Conservation (phyloP, 2,113 vertebrate genomes). For the Merops nubicus region DNA sequence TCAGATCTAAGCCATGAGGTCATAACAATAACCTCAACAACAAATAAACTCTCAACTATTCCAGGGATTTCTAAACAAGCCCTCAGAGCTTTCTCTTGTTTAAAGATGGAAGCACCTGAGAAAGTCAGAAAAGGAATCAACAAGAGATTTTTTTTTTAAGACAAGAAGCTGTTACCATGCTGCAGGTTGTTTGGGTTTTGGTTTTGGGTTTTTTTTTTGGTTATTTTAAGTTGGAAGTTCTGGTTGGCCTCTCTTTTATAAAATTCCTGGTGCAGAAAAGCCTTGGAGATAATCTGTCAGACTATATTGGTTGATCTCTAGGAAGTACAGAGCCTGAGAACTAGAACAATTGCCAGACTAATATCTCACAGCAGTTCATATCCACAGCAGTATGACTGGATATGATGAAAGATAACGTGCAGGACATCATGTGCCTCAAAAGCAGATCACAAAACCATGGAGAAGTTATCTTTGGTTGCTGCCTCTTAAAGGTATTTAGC, state of each 20-base stretch:
- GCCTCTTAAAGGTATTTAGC: background rate
- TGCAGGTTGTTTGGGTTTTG: background rate
- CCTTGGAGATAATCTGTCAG: background rate
- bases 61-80: background rate
- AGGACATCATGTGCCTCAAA: background rate
- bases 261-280: background rate
- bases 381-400: background rate
- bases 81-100: background rate
- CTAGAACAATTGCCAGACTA: background rate
- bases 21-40: rapidly evolving
- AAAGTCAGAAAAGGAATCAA: background rate
- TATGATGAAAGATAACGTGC: background rate
- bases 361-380: background rate
- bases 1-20: background rate
- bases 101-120: background rate
- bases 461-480: background rate
- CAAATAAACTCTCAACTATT: background rate
- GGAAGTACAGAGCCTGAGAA: background rate
- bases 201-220: no score
- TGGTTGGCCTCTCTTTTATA: background rate
- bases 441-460: background rate
- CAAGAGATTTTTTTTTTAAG: background rate
- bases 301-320: background rate
- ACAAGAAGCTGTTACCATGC: background rate
- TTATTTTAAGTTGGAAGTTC: background rate